These are phyloP conservation scores for Hystrix brachyura DNA, from an alignment of 2,113 vertebrate genomes.

Conservation along the genomic window DNA sequence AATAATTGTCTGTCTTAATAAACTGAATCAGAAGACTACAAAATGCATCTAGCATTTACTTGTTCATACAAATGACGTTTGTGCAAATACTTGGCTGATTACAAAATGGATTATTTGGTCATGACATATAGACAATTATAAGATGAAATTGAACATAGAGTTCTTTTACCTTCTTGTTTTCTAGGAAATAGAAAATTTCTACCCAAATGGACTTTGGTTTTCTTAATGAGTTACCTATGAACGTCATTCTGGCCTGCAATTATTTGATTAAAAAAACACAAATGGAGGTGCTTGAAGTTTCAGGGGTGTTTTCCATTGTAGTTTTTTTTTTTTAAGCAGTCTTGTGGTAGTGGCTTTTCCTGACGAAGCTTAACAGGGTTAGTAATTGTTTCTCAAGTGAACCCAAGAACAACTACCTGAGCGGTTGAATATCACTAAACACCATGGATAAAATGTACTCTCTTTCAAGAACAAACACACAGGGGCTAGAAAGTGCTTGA, in stretches of 20 bases:
- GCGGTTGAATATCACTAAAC: conserved; percentile 56
- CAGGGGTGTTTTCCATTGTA: conserved; percentile 68
- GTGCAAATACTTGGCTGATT: conserved; percentile 46
- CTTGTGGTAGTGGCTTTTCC: conserved; percentile 31
- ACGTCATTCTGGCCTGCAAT: conserved; percentile 15
- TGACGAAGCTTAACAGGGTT: conserved; percentile 52
- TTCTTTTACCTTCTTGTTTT: conserved; percentile 47
- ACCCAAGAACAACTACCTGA: conserved; percentile 55
- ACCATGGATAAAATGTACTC: background rate
- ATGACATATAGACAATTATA: background rate
- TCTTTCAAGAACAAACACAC: conserved; percentile 35
- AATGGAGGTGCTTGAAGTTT: conserved; percentile 60
- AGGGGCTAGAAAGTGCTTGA: background rate
- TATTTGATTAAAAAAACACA: conserved; percentile 69
- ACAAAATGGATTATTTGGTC: conserved; percentile 2
- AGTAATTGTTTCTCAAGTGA: conserved; percentile 62
- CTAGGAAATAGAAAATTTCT: conserved; percentile 64
- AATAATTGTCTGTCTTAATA: conserved; percentile 49
- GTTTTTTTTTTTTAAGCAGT: conserved; percentile 25
- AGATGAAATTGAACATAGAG: background rate
- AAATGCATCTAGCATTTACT: background rate
- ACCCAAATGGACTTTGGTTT: conserved; percentile 15
- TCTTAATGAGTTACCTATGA: conserved; percentile 56
- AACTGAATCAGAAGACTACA: conserved; percentile 38
- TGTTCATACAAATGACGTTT: background rate